Conservation (phyloP, 2,888 invertebrate genomes). For the Allygus modestus region DNA sequence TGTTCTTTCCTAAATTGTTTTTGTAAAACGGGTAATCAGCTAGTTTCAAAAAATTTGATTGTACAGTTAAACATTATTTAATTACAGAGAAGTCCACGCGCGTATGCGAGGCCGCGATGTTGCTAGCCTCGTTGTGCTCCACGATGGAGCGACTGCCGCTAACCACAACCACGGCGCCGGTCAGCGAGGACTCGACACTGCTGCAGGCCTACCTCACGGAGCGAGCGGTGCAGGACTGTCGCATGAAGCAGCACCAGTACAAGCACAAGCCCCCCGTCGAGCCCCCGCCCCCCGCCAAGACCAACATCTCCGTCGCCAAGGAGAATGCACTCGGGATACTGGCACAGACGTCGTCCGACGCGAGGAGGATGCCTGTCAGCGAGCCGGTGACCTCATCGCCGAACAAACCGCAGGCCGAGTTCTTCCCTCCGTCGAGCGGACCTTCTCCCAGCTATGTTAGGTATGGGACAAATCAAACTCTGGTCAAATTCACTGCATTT, state of each 20-base stretch:
- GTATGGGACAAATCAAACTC: constrained; percentile 70
- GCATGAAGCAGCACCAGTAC: constrained; percentile 83
- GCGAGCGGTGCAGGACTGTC: constrained; percentile 83
- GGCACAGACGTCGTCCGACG: constrained; percentile 61
- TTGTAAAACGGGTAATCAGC: too few species aligned
- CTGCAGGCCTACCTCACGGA: constrained; percentile 86
- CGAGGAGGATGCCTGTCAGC: constrained; percentile 67
- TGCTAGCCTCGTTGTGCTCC: constrained; percentile 81
- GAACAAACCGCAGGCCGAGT: constrained; percentile 75
- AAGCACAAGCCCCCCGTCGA: constrained; percentile 65
- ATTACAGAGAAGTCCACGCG: constrained; percentile 41
- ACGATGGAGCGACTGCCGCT: constrained; percentile 80
- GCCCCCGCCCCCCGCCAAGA: not conserved
- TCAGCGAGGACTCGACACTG: constrained; percentile 72
- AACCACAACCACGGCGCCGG: constrained; percentile 62
- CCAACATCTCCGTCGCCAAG: constrained; percentile 61
- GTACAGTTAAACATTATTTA: too few species aligned
- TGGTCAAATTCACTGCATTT: not conserved
- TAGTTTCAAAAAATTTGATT: too few species aligned
- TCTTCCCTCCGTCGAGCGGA: constrained; percentile 74
- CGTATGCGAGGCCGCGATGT: constrained; percentile 72
- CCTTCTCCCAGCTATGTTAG: constrained; percentile 74
- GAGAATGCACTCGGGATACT: constrained; percentile 66
- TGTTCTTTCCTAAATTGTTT: too few species aligned
- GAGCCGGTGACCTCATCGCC: constrained; percentile 67